phyloP scores from a whole-genome alignment of 2,113 vertebrate species.

The Caloenas nicobarica region DNA sequence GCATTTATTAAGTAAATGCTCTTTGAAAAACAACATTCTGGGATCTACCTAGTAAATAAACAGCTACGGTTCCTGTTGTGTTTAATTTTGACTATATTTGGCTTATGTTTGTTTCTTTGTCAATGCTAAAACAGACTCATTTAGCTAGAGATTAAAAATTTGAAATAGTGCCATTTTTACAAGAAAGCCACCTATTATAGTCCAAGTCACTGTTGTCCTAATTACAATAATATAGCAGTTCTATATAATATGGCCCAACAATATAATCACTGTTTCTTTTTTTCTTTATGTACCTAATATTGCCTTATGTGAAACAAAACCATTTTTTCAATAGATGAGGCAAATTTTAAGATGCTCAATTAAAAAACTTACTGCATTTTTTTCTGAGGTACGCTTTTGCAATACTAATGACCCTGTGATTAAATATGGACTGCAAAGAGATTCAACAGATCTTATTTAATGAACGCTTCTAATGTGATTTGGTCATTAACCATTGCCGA shows the following conservation, averaged over 20 bases:
- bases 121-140: slow-evolving; percentile 73
- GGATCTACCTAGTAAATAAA: slow-evolving; percentile 56
- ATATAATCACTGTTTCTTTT: slow-evolving; percentile 45
- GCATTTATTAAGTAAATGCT: not conserved
- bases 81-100: slow-evolving; percentile 59
- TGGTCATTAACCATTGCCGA: slow-evolving; percentile 35
- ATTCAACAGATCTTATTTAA: slow-evolving; percentile 58
- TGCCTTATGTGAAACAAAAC: not conserved
- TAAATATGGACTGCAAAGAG: slow-evolving; percentile 18
- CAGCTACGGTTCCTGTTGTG: slow-evolving; percentile 59
- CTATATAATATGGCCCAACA: slow-evolving; percentile 69
- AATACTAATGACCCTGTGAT: slow-evolving; percentile 16
- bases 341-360: not conserved
- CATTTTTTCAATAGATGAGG: not conserved
- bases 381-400: not conserved
- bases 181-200: slow-evolving; percentile 73
- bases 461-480: not conserved
- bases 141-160: slow-evolving; percentile 73
- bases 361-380: slow-evolving; percentile 12
- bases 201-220: slow-evolving; percentile 69
- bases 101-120: slow-evolving; percentile 69
- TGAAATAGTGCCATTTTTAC: slow-evolving; percentile 74
- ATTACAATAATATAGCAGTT: slow-evolving; percentile 73
- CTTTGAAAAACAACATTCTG: slow-evolving; percentile 60
- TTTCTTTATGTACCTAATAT: slow-evolving; percentile 13